Conservation (phyloP, 2,113 vertebrate species). For the Mugil cephalus region DNA sequence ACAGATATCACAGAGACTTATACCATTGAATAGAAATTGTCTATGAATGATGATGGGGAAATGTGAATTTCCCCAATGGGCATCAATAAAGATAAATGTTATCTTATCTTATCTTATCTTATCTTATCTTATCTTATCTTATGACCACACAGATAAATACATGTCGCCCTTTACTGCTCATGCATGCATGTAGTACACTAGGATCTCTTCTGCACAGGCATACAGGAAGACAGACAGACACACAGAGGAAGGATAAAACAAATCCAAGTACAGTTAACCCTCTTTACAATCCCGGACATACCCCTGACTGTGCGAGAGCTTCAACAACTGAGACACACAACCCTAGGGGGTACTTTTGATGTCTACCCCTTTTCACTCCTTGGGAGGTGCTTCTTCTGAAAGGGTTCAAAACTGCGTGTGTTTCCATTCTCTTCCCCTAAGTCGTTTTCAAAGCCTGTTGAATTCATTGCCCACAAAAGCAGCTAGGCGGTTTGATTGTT, state of each 20-base stretch:
- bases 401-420: slow-evolving; percentile 65
- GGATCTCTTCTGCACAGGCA: slow-evolving; percentile 20
- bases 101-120: too few relatives aligned
- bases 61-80: too few relatives aligned
- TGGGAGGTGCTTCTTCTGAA: slow-evolving; percentile 59
- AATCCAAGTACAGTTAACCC: slow-evolving; percentile 81
- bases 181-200: background rate
- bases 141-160: background rate
- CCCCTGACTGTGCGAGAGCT: slow-evolving; percentile 77
- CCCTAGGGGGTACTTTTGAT: slow-evolving; percentile 77
- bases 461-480: slow-evolving; percentile 73
- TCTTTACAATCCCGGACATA: slow-evolving; percentile 72
- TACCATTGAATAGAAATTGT: background rate
- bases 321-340: slow-evolving; percentile 72
- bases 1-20: background rate
- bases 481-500: slow-evolving; percentile 74
- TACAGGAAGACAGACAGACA: slow-evolving; percentile 37
- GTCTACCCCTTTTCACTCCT: slow-evolving; percentile 71
- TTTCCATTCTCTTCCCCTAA: slow-evolving; percentile 72
- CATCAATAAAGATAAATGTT: too few relatives aligned
- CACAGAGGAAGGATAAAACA: slow-evolving; percentile 64
- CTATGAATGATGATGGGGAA: background rate
- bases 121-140: too few relatives aligned
- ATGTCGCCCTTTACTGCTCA: slow-evolving; percentile 1
- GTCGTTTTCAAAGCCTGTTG: slow-evolving; percentile 75